These are phyloP conservation scores for Mormyrops attenuatus DNA, from an alignment of 2,797 vertebrate species.

Conservation along the genomic window DNA sequence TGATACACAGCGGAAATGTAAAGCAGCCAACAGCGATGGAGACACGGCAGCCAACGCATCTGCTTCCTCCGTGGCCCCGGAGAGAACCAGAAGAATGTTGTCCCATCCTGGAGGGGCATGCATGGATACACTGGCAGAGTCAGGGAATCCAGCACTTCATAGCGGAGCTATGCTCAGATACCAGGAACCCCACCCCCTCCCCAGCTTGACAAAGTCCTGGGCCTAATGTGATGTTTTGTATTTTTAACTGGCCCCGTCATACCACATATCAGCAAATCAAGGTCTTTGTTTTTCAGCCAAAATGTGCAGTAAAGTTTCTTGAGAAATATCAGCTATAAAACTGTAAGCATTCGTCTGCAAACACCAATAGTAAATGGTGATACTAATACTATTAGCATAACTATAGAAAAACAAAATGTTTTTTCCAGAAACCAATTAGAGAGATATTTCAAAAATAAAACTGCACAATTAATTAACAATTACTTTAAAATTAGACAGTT, in stretches of 20 bases:
- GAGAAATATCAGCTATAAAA: not conserved
- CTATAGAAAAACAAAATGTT: not conserved
- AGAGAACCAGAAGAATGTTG: not conserved
- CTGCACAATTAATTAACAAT: not conserved
- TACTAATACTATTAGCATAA: not conserved
- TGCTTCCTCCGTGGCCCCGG: not conserved
- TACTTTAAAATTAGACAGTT: not conserved
- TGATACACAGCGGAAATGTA: not conserved
- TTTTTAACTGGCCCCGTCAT: not conserved
- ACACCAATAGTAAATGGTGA: not conserved
- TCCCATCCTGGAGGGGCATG: not conserved
- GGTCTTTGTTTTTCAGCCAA: not conserved
- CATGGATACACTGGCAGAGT: not conserved
- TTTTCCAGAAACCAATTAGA: not conserved
- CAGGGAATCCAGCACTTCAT: not conserved
- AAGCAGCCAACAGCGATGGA: not conserved
- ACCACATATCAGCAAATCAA: not conserved
- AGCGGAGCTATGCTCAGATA: not conserved
- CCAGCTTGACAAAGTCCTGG: not conserved
- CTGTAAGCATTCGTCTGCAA: not conserved
- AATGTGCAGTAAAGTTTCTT: not conserved
- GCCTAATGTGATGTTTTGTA: not conserved
- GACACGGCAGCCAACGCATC: not conserved
- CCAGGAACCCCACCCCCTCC: not conserved
- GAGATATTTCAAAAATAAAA: not conserved